A percentile compares a stretch with the other conserved stretches of the same genome.
phyloP scores from a whole-genome alignment of 2,113 vertebrate genomes.

The Mugil cephalus region DNA sequence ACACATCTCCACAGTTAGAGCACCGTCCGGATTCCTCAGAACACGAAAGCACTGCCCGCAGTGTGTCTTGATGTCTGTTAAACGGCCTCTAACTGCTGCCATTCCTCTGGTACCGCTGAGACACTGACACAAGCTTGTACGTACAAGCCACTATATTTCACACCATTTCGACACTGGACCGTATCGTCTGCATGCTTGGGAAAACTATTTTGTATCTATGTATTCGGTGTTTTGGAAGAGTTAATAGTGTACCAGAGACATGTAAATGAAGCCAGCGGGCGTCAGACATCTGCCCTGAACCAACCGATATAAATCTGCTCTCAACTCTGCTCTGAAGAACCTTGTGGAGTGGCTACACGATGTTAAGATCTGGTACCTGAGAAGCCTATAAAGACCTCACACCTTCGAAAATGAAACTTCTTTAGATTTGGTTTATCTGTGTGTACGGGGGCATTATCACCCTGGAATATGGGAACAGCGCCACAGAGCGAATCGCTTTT shows the following conservation, averaged over 20 bases:
- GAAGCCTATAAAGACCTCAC: neutral
- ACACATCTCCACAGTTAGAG: slow-evolving; percentile 88
- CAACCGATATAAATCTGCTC: neutral
- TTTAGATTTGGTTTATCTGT: neutral
- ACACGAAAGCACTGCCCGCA: slow-evolving; percentile 69
- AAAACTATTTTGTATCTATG: slow-evolving; percentile 31
- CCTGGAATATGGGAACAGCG: slow-evolving; percentile 6
- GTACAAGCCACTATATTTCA: slow-evolving; percentile 44
- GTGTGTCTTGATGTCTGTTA: slow-evolving; percentile 69
- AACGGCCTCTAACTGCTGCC: slow-evolving; percentile 16
- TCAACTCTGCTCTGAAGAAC: neutral
- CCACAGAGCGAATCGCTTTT: slow-evolving; percentile 12
- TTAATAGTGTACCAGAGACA: slow-evolving; percentile 5
- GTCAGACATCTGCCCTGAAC: neutral
- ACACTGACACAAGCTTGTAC: slow-evolving; percentile 42
- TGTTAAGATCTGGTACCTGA: slow-evolving; percentile 5
- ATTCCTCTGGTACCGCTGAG: slow-evolving; percentile 36
- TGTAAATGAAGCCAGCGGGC: neutral
- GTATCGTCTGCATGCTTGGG: slow-evolving; percentile 48
- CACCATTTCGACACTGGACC: slow-evolving; percentile 28
- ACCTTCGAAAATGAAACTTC: no score
- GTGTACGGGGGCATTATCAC: neutral
- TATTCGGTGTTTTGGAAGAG: slow-evolving; percentile 30
- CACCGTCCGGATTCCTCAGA: slow-evolving; percentile 71
- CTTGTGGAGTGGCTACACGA: neutral